phyloP scores from a whole-genome alignment of 2,888 invertebrate genomes.

The Drosophila maculinotata region DNA sequence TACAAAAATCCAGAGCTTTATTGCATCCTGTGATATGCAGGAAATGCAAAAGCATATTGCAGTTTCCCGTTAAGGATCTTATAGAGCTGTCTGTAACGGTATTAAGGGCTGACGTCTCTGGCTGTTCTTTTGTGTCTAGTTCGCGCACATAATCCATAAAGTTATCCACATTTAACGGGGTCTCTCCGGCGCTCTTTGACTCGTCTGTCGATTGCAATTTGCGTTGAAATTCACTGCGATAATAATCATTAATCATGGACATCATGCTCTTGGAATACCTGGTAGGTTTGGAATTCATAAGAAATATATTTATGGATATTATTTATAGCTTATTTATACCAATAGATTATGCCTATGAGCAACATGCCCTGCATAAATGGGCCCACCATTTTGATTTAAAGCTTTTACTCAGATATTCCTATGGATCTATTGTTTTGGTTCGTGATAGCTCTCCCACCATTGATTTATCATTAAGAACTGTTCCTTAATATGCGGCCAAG shows the following conservation, averaged over 20 bases:
- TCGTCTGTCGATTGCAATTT: conserved; percentile 64
- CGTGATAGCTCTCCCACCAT: conserved; percentile 83
- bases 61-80: neutral
- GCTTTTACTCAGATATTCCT: conserved; percentile 4
- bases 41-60: conserved; percentile 38
- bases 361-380: conserved; percentile 88
- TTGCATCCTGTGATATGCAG: conserved; percentile 52
- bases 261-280: conserved; percentile 86
- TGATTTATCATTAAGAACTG: conserved; percentile 86
- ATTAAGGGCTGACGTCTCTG: neutral
- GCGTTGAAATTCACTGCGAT: conserved; percentile 89
- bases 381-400: conserved; percentile 87
- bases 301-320: neutral
- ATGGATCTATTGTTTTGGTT: conserved; percentile 41
- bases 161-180: conserved; percentile 65
- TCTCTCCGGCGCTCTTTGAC: conserved; percentile 24
- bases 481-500: conserved; percentile 90
- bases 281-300: neutral
- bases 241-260: conserved; percentile 91
- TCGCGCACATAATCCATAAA: conserved; percentile 76
- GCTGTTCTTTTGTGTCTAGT: conserved; percentile 40
- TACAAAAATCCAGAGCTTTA: conserved; percentile 39
- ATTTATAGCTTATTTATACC: conserved; percentile 87
- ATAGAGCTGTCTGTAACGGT: neutral
- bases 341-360: conserved; percentile 89